A percentile compares a stretch with the other conserved stretches of the same genome.
Conservation (phyloP, 2,797 vertebrate species). For the Sphaeramia orbicularis region DNA sequence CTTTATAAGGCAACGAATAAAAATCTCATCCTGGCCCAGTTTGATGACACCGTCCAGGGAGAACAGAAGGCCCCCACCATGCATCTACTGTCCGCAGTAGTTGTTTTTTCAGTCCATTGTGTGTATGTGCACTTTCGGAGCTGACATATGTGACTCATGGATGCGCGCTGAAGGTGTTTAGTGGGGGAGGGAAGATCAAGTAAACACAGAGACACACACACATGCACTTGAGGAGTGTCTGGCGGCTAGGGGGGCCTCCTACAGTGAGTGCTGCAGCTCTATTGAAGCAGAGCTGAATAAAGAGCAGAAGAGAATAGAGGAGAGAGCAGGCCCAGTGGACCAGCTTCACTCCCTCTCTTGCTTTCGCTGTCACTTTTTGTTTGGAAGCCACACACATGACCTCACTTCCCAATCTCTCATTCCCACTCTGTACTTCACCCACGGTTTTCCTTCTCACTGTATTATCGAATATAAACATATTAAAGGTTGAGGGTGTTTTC, state of each 20-base stretch:
- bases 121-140: slow-evolving; percentile 8
- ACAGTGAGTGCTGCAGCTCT: slow-evolving; percentile 48
- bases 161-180: slow-evolving; percentile 42
- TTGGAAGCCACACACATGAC: slow-evolving; percentile 42
- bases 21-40: slow-evolving; percentile 11
- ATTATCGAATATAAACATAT: slow-evolving; percentile 12
- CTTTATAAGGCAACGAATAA: slow-evolving; percentile 8
- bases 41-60: slow-evolving; percentile 14
- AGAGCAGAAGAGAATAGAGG: slow-evolving; percentile 47
- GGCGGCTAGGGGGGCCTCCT: slow-evolving; percentile 52
- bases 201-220: slow-evolving; percentile 37
- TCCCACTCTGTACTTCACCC: slow-evolving; percentile 26
- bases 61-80: slow-evolving; percentile 13
- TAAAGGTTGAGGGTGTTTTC: neutral
- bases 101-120: neutral
- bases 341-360: slow-evolving; percentile 20
- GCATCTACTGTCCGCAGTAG: neutral
- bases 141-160: slow-evolving; percentile 53
- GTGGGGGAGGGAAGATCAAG: slow-evolving; percentile 47
- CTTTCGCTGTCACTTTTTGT: slow-evolving; percentile 29
- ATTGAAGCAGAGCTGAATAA: slow-evolving; percentile 54
- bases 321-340: slow-evolving; percentile 21
- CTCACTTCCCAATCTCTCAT: slow-evolving; percentile 22
- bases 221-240: slow-evolving; percentile 54
- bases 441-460: slow-evolving; percentile 34